Evolutionary conservation across 2,113 vertebrate genomes (phyloP).

Genomic region (Corvus hawaiiensis): DNA sequence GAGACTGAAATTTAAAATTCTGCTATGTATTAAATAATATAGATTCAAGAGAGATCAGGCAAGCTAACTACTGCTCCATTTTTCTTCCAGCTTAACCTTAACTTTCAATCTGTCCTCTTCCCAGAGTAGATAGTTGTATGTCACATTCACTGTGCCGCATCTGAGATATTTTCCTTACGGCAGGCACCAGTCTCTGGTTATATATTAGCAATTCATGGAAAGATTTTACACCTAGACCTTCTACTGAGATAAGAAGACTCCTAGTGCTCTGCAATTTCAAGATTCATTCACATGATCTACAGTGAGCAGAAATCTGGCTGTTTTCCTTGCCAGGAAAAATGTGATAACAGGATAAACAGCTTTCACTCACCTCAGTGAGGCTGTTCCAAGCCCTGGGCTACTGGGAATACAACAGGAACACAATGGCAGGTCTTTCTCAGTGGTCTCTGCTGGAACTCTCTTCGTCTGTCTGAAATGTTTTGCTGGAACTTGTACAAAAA

Average conservation of each 20-base stretch:
- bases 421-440: neutral
- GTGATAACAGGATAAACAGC: neutral
- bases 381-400: neutral
- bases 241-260: neutral
- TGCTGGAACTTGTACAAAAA: neutral
- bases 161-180: neutral
- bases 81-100: neutral
- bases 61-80: neutral
- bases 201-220: neutral
- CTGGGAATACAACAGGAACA: neutral
- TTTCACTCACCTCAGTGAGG: neutral
- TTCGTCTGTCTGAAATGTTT: neutral
- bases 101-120: neutral
- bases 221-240: neutral
- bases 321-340: neutral
- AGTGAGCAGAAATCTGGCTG: neutral
- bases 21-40: neutral
- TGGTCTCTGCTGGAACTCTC: neutral
- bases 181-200: neutral
- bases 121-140: neutral
- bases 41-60: neutral
- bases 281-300: neutral
- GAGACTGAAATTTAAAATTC: neutral
- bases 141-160: rapidly evolving
- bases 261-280: neutral